Percentiles rank a stretch among this genome's conserved stretches.
Evolutionary conservation across 2,797 vertebrate species (phyloP).

Genomic region (Argentina silus): DNA sequence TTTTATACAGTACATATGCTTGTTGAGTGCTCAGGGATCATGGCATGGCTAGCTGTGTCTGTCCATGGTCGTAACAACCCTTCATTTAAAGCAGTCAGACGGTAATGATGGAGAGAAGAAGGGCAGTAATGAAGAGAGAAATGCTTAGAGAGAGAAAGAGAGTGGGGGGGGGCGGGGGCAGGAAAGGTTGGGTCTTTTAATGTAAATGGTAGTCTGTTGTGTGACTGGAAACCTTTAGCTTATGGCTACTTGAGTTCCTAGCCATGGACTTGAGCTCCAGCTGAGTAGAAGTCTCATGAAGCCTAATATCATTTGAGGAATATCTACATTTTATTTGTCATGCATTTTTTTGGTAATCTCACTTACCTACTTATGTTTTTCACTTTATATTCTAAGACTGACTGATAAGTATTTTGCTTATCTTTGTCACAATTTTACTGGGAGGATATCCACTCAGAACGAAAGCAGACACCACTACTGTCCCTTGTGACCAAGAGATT

Average conservation of each 20-base stretch:
- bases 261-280: not conserved
- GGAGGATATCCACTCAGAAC: too few relatives aligned
- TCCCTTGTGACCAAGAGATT: too few relatives aligned
- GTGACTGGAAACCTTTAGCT: not conserved
- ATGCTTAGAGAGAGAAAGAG: constrained; percentile 13
- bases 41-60: constrained; percentile 7
- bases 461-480: too few relatives aligned
- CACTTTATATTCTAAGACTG: too few relatives aligned
- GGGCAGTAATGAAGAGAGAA: constrained; percentile 45
- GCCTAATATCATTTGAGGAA: not conserved
- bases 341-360: too few relatives aligned
- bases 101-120: constrained; percentile 32
- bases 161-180: not conserved
- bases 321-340: too few relatives aligned
- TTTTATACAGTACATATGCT: not conserved
- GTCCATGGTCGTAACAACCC: constrained; percentile 18
- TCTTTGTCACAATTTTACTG: too few relatives aligned
- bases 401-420: too few relatives aligned
- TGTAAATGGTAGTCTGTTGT: not conserved
- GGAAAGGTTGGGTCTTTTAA: not conserved
- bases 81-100: constrained; percentile 35
- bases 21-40: constrained; percentile 16
- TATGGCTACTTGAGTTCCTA: not conserved
- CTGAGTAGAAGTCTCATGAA: not conserved
- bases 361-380: too few relatives aligned